A percentile compares a stretch with the other conserved stretches of the same genome.
These are phyloP conservation scores for Euplexia lucipara DNA, from an alignment of 2,888 invertebrate species.

Conservation along the genomic window DNA sequence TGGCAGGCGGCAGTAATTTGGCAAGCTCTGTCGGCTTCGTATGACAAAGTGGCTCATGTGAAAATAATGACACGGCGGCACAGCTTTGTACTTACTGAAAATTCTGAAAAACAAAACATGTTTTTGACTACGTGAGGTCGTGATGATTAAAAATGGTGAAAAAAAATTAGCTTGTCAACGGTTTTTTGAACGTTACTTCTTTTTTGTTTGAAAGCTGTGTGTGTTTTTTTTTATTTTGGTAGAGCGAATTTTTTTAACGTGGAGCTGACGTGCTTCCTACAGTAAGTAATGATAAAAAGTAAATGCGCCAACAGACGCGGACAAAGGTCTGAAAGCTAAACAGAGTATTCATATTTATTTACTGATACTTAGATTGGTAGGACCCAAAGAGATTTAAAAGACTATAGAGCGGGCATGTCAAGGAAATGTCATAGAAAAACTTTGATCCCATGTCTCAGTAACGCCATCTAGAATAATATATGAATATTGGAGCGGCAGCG, in stretches of 20 bases:
- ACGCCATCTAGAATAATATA: too few relatives aligned
- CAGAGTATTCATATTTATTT: neutral
- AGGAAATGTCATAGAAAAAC: too few relatives aligned
- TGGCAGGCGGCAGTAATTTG: constrained; percentile 42
- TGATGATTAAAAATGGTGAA: constrained; percentile 54
- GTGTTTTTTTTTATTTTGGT: constrained; percentile 22
- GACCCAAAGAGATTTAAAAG: too few relatives aligned
- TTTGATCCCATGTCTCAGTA: too few relatives aligned
- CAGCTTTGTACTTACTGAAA: constrained; percentile 49
- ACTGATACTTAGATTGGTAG: too few relatives aligned
- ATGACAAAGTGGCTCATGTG: constrained; percentile 43
- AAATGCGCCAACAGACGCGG: neutral
- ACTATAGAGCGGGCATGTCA: too few relatives aligned
- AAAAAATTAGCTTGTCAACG: constrained; percentile 3
- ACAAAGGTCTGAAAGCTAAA: constrained; percentile 3
- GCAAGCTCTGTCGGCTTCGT: constrained; percentile 22
- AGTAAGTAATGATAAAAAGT: constrained; percentile 33
- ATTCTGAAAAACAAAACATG: constrained; percentile 39
- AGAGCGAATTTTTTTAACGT: constrained; percentile 3
- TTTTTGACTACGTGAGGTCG: constrained; percentile 35
- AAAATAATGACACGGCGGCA: constrained; percentile 48
- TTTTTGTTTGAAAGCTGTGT: constrained; percentile 9
- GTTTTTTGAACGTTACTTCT: constrained; percentile 24
- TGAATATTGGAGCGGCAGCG: too few relatives aligned
- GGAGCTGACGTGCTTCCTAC: constrained; percentile 17